A percentile compares a stretch with the other conserved stretches of the same genome.
Evolutionary conservation across 2,888 invertebrate genomes (phyloP).

Genomic region (Eristalis tenax): DNA sequence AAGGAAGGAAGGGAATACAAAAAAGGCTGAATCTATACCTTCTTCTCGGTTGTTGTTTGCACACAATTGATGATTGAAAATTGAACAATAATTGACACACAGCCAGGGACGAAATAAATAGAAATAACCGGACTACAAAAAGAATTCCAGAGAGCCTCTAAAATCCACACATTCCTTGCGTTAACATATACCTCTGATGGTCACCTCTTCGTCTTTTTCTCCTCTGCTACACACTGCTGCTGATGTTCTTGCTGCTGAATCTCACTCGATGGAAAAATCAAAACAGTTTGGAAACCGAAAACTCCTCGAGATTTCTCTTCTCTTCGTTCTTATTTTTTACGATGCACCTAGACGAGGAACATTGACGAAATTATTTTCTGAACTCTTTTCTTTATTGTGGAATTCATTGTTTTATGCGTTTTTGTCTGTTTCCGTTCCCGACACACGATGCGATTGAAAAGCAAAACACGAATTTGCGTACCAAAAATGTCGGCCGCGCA

Average conservation of each 20-base stretch:
- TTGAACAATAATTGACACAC: neutral
- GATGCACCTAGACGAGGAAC: neutral
- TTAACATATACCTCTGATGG: neutral
- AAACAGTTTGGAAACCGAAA: neutral
- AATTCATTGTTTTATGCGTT: slow-evolving; percentile 24
- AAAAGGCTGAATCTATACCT: neutral
- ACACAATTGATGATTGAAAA: neutral
- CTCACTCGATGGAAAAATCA: neutral
- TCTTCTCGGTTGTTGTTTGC: neutral
- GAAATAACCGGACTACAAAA: neutral
- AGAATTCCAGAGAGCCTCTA: neutral
- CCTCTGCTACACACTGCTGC: neutral
- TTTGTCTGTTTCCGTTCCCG: neutral
- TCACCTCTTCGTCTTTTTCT: neutral
- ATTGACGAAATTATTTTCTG: slow-evolving; percentile 24
- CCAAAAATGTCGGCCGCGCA: slow-evolving; percentile 51
- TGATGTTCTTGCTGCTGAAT: neutral
- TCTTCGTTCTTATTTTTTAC: neutral
- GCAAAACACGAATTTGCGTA: slow-evolving; percentile 58
- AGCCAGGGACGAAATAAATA: neutral
- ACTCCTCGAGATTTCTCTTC: neutral
- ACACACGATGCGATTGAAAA: slow-evolving; percentile 16
- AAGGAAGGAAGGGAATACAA: neutral
- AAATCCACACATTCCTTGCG: neutral
- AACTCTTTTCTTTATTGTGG: slow-evolving; percentile 30